These are phyloP conservation scores for Cephus cinctus DNA, from an alignment of 1,140 invertebrate species.

Conservation along the genomic window DNA sequence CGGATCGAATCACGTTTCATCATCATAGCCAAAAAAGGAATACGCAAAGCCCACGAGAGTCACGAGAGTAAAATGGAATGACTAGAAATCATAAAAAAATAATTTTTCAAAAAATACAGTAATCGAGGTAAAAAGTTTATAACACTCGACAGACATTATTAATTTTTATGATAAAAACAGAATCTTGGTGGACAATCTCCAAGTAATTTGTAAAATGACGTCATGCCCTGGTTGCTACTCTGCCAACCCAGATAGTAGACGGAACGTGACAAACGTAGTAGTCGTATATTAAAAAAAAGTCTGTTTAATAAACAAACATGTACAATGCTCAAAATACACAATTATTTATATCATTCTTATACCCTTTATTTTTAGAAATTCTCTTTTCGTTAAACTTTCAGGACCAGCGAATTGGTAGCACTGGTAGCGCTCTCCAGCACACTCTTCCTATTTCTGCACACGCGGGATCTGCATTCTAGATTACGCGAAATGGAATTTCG, in stretches of 20 bases:
- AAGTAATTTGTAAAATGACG: neutral
- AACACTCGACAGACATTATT: too few relatives aligned
- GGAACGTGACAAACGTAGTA: slow-evolving; percentile 16
- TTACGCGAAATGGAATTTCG: slow-evolving; percentile 74
- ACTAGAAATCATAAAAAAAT: neutral
- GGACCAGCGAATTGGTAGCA: slow-evolving; percentile 74
- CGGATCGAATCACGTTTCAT: too few relatives aligned
- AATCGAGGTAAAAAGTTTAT: neutral
- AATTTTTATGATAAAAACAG: too few relatives aligned
- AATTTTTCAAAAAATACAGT: neutral
- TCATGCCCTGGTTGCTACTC: slow-evolving; percentile 28
- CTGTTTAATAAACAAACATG: neutral
- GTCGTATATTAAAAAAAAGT: neutral
- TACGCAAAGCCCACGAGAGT: too few relatives aligned
- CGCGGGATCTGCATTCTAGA: slow-evolving; percentile 73
- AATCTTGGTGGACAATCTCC: too few relatives aligned
- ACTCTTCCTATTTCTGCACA: slow-evolving; percentile 78
- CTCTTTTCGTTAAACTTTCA: slow-evolving; percentile 47
- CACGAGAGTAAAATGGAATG: slow-evolving; percentile 1
- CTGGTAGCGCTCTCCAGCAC: slow-evolving; percentile 76
- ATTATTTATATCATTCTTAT: neutral
- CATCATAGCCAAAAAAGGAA: too few relatives aligned
- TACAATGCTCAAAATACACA: neutral
- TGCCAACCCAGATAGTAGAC: slow-evolving; percentile 22
- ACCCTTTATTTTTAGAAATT: slow-evolving; percentile 3